Base-by-base conservation (phyloP, 2,888 invertebrate species). In the Apomyelois bistriatella region DNA sequence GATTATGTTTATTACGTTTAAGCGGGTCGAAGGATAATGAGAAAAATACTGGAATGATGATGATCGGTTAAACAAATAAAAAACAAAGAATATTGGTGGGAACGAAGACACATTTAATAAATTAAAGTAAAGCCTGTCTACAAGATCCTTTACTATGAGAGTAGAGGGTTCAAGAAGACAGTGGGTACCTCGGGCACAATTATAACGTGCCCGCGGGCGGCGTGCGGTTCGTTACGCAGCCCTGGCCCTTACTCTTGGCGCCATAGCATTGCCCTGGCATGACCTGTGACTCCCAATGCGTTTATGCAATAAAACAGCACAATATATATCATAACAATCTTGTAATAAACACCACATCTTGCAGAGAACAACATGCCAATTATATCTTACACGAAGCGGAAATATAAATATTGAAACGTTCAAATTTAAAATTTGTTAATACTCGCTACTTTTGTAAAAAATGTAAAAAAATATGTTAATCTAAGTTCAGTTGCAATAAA, bases 131-230 rank as follows among this genome's bases (percentile, higher is more conserved):
- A 10, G 7, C 32, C 10, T 32, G 8, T 10, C 1, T 32, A 10
- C 32, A 40, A 40, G 1, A 16, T 40, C 40, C 9, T 40, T 16
- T 38, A 38, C 13, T 3, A 28, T 40, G 28, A 30, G 22, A 32
- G 48, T 48, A 13, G 1, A 13, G 13, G 16, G 28, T 8, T 12
- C 36, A 12, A 16, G 37, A 12, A 16, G 37, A 22, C 15, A 32
- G 17, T 7, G 38, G 0, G 13, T 30, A 16, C 38, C 66, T 58
- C 56, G 58, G 65, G 68, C 71, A 75, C 83, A 83, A 85, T 85
- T 84, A 85, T 77, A 80, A 65, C 70, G 59, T 66, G 65, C 69
- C 85, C 78, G 61, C 74, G 52, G 79, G 49, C 49, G 0, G 15
- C 30, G 16, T 15, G 85, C 82, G 60, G 58, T 73, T 76, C 71